phyloP scores from a whole-genome alignment of 2,797 vertebrate genomes.

The Sebastiscus albofasciatus region DNA sequence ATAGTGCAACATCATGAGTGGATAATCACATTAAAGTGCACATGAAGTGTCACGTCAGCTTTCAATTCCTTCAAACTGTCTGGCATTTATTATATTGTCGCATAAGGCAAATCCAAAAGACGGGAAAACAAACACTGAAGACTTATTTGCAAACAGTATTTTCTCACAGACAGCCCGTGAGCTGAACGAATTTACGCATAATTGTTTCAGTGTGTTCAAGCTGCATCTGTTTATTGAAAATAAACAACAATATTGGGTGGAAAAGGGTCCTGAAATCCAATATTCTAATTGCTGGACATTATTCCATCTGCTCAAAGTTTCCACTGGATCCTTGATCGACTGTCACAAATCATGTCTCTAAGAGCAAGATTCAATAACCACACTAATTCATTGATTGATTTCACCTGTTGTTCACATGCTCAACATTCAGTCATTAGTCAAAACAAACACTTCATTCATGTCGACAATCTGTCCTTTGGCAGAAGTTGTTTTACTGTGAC shows the following conservation, averaged over 20 bases:
- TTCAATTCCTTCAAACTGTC: not conserved
- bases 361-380: not conserved
- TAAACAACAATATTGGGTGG: constrained; percentile 33
- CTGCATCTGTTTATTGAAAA: constrained; percentile 44
- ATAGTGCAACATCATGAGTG: not conserved
- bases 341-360: constrained; percentile 5
- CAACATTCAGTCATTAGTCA: not conserved
- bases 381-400: not conserved
- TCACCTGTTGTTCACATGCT: not conserved
- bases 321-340: not conserved
- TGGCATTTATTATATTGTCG: constrained; percentile 39
- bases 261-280: constrained; percentile 29
- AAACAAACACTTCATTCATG: not conserved
- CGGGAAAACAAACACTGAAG: constrained; percentile 44
- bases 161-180: not conserved
- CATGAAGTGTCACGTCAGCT: constrained; percentile 15
- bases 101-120: constrained; percentile 27
- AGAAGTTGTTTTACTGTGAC: not conserved
- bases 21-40: not conserved
- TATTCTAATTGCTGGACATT: constrained; percentile 42
- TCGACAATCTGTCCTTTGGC: not conserved
- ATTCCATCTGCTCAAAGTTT: constrained; percentile 26
- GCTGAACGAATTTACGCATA: constrained; percentile 26
- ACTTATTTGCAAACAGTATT: constrained; percentile 30
- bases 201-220: constrained; percentile 50